phyloP scores from a whole-genome alignment of 2,113 vertebrate species.

The Athene cunicularia region DNA sequence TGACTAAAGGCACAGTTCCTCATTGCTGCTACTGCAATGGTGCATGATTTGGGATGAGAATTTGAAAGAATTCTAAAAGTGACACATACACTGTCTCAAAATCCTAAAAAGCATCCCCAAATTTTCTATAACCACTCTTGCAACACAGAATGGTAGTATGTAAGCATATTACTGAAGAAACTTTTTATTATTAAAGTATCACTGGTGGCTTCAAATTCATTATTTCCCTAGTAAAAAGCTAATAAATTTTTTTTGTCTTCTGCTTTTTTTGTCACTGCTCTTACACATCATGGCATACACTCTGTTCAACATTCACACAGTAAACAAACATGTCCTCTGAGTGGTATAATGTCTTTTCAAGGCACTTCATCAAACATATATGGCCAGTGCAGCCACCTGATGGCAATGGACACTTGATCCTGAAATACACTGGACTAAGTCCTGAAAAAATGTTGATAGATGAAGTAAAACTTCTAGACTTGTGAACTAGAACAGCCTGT shows the following conservation, averaged over 20 bases:
- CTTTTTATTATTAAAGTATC: background rate
- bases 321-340: background rate
- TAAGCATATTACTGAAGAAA: background rate
- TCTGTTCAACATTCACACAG: background rate
- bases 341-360: background rate
- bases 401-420: background rate
- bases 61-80: background rate
- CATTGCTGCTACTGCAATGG: background rate
- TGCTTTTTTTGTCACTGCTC: background rate
- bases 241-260: background rate
- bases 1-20: background rate
- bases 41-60: background rate
- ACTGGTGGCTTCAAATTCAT: background rate
- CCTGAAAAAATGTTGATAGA: slow-evolving; percentile 14
- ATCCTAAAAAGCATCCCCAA: background rate
- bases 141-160: background rate
- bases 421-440: background rate
- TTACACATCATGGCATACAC: background rate
- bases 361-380: background rate
- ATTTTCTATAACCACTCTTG: background rate
- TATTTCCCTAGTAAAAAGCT: background rate
- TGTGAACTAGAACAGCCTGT: slow-evolving; percentile 27
- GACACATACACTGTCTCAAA: background rate
- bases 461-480: background rate
- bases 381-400: background rate